Evolutionary conservation across 2,113 vertebrate genomes (phyloP).

Genomic region (Corythaeola cristata): DNA sequence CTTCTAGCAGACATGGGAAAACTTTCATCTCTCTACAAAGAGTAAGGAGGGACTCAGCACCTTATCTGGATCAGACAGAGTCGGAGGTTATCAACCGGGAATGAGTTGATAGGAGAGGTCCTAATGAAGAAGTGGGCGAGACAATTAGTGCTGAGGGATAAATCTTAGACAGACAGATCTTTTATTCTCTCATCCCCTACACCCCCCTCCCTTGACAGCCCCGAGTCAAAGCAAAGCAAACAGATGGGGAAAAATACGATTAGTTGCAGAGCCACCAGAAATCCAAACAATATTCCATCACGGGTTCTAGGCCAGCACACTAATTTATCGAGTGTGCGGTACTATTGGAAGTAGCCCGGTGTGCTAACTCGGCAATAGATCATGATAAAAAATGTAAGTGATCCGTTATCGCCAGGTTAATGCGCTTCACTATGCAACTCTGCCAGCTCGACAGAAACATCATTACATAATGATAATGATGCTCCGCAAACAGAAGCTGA

Average conservation of each 20-base stretch:
- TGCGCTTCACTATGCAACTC: conserved; percentile 40
- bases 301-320: conserved; percentile 18
- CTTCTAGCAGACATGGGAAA: not conserved
- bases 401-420: conserved; percentile 49
- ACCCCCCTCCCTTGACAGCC: not conserved
- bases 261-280: conserved; percentile 54
- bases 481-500: conserved; percentile 5
- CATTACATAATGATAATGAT: conserved; percentile 56
- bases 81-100: not conserved
- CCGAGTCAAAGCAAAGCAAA: conserved; percentile 48
- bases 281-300: conserved; percentile 62
- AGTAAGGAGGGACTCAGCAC: not conserved
- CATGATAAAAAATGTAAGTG: conserved; percentile 64
- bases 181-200: not conserved
- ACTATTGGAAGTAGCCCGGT: conserved; percentile 29
- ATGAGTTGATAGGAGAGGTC: not conserved
- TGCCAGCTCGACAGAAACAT: conserved; percentile 56
- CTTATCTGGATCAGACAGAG: not conserved
- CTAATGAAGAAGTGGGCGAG: not conserved
- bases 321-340: not conserved
- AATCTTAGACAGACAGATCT: not conserved
- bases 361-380: conserved; percentile 54
- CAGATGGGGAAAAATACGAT: conserved; percentile 35
- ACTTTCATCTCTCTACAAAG: not conserved
- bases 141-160: conserved; percentile 11